These are phyloP conservation scores for Campoplex nolae DNA, from an alignment of 2,888 invertebrate genomes.

Conservation along the genomic window DNA sequence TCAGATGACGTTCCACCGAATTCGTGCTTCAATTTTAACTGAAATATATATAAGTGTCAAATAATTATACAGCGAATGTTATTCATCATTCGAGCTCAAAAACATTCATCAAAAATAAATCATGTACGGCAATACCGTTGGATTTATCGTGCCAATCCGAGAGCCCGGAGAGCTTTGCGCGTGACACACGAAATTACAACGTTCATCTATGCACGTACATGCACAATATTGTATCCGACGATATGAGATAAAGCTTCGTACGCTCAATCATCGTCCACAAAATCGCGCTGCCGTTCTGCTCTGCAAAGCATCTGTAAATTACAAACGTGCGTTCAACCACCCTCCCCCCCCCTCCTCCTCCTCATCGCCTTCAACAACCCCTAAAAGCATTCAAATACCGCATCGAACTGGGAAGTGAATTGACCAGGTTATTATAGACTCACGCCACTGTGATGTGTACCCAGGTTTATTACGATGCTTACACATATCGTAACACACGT, in stretches of 20 bases:
- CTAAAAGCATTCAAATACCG: constrained; percentile 43
- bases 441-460: constrained; percentile 1
- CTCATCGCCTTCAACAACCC: background rate
- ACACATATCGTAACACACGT: background rate
- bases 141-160: constrained; percentile 5
- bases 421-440: constrained; percentile 49
- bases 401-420: constrained; percentile 35
- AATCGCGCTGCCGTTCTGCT: constrained; percentile 24
- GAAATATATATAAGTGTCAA: background rate
- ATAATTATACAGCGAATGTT: background rate
- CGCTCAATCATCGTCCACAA: constrained; percentile 53
- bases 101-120: constrained; percentile 33
- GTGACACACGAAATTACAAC: constrained; percentile 23
- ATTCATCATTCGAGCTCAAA: background rate
- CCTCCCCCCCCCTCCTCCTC: background rate
- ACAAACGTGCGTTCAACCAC: constrained; percentile 45
- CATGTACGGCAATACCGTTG: background rate
- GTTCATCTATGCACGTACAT: background rate
- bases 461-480: background rate
- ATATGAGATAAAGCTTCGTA: constrained; percentile 29
- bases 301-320: constrained; percentile 57
- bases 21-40: background rate
- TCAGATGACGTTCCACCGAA: background rate
- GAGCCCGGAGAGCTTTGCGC: background rate
- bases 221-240: background rate